Conservation (phyloP, 2,888 invertebrate species). For the Brachypterus glaber region DNA sequence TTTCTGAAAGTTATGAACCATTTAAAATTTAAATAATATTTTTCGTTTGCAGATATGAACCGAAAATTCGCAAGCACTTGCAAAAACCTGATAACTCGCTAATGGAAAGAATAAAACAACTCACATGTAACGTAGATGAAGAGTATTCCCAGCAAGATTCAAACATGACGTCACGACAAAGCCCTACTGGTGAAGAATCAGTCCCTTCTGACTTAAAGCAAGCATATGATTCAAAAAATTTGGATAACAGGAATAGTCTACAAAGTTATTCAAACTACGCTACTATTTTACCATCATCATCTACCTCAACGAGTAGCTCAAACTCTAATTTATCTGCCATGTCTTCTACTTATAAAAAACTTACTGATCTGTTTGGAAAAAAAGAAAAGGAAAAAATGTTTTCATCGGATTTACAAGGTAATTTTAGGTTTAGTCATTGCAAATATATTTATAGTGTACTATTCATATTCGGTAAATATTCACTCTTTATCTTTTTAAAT, state of each 20-base stretch:
- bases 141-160: conserved; percentile 32
- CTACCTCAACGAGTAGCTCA: conserved; percentile 48
- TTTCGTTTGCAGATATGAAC: conserved; percentile 28
- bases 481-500: too few species aligned
- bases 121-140: conserved; percentile 80
- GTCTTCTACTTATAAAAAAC: conserved; percentile 56
- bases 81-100: conserved; percentile 64
- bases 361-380: conserved; percentile 51
- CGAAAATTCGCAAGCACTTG: conserved; percentile 40
- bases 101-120: conserved; percentile 74
- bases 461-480: too few species aligned
- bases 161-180: conserved; percentile 50
- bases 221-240: conserved; percentile 20
- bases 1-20: too few species aligned
- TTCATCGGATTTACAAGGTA: conserved; percentile 30
- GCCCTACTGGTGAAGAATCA: conserved; percentile 59
- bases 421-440: conserved; percentile 24
- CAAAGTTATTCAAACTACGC: conserved; percentile 35
- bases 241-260: conserved; percentile 8
- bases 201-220: conserved; percentile 33
- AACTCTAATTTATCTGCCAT: conserved; percentile 49
- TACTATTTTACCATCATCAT: conserved; percentile 51
- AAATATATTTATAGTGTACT: conserved; percentile 43
- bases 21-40: too few species aligned
- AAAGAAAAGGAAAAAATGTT: conserved; percentile 23